Evolutionary conservation across 2,888 invertebrate species (phyloP).

Genomic region (Nomada hirtipes): DNA sequence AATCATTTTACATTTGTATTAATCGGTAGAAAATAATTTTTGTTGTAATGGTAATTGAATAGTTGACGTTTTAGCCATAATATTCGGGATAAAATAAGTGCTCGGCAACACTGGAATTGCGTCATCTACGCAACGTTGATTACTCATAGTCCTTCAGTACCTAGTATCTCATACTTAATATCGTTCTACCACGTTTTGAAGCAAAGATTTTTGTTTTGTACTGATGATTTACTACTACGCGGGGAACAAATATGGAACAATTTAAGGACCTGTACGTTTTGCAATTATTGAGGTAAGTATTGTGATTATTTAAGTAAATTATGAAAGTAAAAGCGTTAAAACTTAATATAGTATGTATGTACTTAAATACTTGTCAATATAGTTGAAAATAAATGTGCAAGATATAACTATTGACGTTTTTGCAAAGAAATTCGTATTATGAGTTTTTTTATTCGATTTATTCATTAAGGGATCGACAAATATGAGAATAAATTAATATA

Average conservation of each 20-base stretch:
- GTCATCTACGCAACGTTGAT: slow-evolving; percentile 1
- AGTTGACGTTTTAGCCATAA: background rate
- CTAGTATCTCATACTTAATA: background rate
- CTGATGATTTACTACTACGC: background rate
- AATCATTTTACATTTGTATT: background rate
- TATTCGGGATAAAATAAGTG: background rate
- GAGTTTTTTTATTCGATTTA: no score
- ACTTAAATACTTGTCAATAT: background rate
- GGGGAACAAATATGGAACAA: background rate
- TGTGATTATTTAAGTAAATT: background rate
- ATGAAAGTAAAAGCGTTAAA: no score
- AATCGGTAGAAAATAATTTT: background rate
- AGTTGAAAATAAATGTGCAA: no score
- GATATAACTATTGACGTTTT: no score
- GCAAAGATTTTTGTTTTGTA: background rate
- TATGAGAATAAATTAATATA: no score
- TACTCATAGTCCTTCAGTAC: background rate
- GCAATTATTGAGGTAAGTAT: slow-evolving; percentile 3
- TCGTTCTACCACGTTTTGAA: background rate
- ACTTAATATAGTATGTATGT: background rate
- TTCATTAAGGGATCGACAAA: no score
- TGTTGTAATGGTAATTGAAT: background rate
- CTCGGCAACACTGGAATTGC: slow-evolving; percentile 31
- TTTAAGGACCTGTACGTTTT: background rate
- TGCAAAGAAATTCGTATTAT: no score